Evolutionary conservation across 2,888 invertebrate species (phyloP), one percentile per base, ranked within the genome.

Genomic region (Crepidodera aurea): DNA sequence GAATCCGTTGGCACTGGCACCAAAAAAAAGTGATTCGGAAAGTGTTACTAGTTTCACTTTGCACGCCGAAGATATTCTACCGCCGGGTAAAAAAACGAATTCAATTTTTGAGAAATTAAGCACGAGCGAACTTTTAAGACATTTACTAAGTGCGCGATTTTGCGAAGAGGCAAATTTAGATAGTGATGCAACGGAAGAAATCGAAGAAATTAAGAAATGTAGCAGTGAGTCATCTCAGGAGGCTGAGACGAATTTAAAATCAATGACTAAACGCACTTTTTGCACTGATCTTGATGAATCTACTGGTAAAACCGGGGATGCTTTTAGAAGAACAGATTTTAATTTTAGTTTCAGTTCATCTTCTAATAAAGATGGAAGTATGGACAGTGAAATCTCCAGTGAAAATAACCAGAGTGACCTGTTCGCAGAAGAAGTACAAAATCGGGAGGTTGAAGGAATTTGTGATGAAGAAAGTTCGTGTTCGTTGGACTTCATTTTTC

Each of bases 1-100:
- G 75, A 74, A 74, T 75, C 75, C 73, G 69, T 55, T 62, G 62
- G 72, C 72, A 67, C 73, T 75, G 74, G 73, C 73, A 71, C 71
- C 70, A 62, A 69, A 71, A 71, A 70, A 73, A 69, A 69, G 70
- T 71, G 73, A 74, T 66, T 73, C 73, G 70, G 68, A 66, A 32
- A 65, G 51, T 64, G 68, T 69, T 64, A 70, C 71, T 68, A 63
- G 51, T 57, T 46, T 37, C 42, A 57, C 60, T 25, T 50, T 25
- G 46, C 59, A 40, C 54, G 13, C 54, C 60, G 62, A 53, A 27
- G 51, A 46, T 25, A 29, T 58, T 40, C 19, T 50, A 46, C 46
- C n/a, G 18, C 54, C 53, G 32, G 42, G 48, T 16, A 32, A 16
- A 13, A 58, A 57, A 27, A 27, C 42, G 5, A 40, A 42, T 27